phyloP scores from a whole-genome alignment of 2,797 vertebrate genomes.

The Myotis myotis region DNA sequence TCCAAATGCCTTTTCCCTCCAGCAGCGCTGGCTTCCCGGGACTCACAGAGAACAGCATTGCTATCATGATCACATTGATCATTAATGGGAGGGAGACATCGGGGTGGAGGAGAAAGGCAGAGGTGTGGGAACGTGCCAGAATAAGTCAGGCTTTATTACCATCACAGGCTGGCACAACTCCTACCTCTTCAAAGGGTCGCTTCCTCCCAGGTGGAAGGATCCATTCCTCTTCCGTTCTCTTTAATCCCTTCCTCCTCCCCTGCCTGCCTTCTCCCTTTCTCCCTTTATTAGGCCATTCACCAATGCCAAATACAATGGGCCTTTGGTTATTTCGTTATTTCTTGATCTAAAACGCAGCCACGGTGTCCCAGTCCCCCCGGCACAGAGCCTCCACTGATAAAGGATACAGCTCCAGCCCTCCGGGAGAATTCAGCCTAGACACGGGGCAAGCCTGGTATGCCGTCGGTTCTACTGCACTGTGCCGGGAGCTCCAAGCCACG shows the following conservation, averaged over 20 bases:
- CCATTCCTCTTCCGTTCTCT: neutral
- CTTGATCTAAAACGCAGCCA: neutral
- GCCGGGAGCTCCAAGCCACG: neutral
- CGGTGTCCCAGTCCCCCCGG: neutral
- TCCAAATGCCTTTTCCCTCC: neutral
- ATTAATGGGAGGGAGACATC: neutral
- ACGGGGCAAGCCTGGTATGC: neutral
- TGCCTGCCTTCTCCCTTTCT: neutral
- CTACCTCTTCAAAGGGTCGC: neutral
- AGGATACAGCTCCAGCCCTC: neutral
- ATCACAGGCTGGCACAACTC: neutral
- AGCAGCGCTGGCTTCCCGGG: neutral
- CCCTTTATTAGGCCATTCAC: neutral
- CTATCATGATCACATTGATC: neutral
- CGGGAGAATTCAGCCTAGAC: neutral
- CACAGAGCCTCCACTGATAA: neutral
- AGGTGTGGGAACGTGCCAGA: slow-evolving; percentile 19
- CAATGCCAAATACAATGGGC: neutral
- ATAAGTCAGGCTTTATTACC: slow-evolving; percentile 20
- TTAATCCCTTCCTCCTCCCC: neutral
- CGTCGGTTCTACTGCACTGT: rapidly evolving
- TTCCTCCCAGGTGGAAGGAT: neutral
- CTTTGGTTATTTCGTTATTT: neutral
- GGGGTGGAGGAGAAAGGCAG: slow-evolving; percentile 1
- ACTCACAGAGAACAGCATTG: neutral